A percentile compares a stretch with the other conserved stretches of the same genome.
phyloP scores from a whole-genome alignment of 2,113 vertebrate genomes.

The Periophthalmus modestus region DNA sequence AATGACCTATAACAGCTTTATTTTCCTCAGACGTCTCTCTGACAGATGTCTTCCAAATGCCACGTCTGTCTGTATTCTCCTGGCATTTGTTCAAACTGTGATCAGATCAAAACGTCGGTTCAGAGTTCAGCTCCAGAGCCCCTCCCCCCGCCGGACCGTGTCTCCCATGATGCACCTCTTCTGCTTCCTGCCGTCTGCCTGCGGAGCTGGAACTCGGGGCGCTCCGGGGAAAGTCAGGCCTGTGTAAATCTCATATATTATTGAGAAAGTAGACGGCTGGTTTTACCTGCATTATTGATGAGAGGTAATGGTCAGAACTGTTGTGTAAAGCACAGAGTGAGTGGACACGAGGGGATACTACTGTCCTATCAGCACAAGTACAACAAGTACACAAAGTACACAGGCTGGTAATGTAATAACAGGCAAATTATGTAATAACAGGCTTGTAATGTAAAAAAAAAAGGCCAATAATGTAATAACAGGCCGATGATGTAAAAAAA shows the following conservation, averaged over 20 bases:
- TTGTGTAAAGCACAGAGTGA: neutral
- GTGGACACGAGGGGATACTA: neutral
- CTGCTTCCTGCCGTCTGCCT: neutral
- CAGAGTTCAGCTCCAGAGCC: neutral
- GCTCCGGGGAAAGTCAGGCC: neutral
- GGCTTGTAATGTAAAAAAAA: too few species aligned
- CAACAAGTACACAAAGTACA: too few species aligned
- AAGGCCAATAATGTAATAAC: too few species aligned
- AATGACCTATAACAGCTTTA: neutral
- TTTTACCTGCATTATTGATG: neutral
- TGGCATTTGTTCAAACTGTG: constrained; percentile 3
- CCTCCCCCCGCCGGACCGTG: neutral
- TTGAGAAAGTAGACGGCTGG: neutral
- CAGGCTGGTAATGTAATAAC: too few species aligned
- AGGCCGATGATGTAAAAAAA: too few species aligned
- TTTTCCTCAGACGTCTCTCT: neutral
- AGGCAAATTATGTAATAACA: too few species aligned
- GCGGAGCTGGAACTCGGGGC: too few species aligned
- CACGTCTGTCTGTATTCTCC: neutral
- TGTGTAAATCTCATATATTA: constrained; percentile 11
- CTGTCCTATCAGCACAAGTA: neutral
- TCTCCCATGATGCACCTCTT: constrained; percentile 2
- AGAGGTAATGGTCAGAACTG: constrained; percentile 1
- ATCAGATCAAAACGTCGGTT: neutral
- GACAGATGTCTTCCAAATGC: neutral